Conservation (phyloP, 92 coral and sea anemone genomes). For the Diadumene lineata region DNA sequence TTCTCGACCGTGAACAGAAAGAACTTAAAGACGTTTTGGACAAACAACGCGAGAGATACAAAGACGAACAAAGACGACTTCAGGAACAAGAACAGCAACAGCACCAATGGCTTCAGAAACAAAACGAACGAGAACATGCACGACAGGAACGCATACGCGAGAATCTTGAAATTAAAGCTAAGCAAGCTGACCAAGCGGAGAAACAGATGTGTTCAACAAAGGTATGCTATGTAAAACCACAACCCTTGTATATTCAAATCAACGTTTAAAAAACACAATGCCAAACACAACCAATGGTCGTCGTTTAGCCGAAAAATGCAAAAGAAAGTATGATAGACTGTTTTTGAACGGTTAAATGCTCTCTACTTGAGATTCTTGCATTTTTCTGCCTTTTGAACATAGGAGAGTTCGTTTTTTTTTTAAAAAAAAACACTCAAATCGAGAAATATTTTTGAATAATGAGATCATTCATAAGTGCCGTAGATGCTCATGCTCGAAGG, state of each 20-base stretch:
- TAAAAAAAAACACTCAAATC: too few relatives aligned
- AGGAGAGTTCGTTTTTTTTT: too few relatives aligned
- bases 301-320: too few relatives aligned
- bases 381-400: too few relatives aligned
- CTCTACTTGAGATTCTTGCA: too few relatives aligned
- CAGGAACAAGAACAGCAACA: slow-evolving; percentile 70
- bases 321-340: too few relatives aligned
- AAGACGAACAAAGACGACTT: slow-evolving; percentile 82
- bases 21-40: slow-evolving; percentile 71
- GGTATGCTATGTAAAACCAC: background rate
- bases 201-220: slow-evolving; percentile 25
- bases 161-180: slow-evolving; percentile 18
- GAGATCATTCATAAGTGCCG: too few relatives aligned
- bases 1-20: slow-evolving; percentile 72
- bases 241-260: background rate
- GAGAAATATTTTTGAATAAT: too few relatives aligned
- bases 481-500: too few relatives aligned
- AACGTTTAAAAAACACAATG: background rate
- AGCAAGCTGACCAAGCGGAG: slow-evolving; percentile 28
- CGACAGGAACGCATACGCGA: slow-evolving; percentile 55
- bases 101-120: slow-evolving; percentile 61
- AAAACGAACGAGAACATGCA: slow-evolving; percentile 54
- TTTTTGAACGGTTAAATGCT: too few relatives aligned
- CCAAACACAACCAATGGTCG: too few relatives aligned
- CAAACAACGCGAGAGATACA: slow-evolving; percentile 67